These are phyloP conservation scores for Apodemus agrarius DNA, from an alignment of 2,797 vertebrate genomes.

Conservation along the genomic window DNA sequence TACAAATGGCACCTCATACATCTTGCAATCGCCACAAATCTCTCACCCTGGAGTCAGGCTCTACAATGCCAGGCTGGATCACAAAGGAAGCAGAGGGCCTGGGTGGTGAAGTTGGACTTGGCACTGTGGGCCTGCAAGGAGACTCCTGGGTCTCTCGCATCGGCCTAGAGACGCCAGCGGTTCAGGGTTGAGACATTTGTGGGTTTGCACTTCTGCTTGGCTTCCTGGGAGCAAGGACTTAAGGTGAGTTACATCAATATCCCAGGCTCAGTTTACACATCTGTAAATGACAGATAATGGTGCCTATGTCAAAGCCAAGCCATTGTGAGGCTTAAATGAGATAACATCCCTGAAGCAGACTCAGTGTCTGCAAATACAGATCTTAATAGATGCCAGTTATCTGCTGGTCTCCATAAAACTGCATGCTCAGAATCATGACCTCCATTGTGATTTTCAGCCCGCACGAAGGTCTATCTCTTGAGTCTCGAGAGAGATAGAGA, in stretches of 20 bases:
- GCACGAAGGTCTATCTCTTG: background rate
- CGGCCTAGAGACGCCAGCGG: rapidly evolving
- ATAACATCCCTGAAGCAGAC: background rate
- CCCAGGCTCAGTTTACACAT: background rate
- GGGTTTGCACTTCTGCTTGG: background rate
- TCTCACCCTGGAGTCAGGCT: conserved; percentile 85
- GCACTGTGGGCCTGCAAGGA: background rate
- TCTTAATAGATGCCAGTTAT: background rate
- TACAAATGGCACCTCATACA: conserved; percentile 89
- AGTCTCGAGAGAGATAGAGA: background rate
- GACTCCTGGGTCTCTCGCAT: background rate
- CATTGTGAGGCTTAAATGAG: background rate
- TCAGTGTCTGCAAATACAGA: background rate
- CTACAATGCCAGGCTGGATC: conserved; percentile 83
- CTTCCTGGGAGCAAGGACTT: background rate
- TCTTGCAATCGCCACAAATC: conserved; percentile 89
- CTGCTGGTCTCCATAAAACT: background rate
- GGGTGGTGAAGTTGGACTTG: conserved; percentile 54
- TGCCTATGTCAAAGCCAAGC: background rate
- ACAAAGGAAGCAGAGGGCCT: conserved; percentile 70
- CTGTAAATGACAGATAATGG: background rate
- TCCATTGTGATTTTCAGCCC: background rate
- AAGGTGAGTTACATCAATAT: background rate
- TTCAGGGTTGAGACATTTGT: background rate
- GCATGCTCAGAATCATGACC: too few relatives aligned